Conservation (phyloP, 2,113 vertebrate species). For the Hypocryptadius cinnamomeus region DNA sequence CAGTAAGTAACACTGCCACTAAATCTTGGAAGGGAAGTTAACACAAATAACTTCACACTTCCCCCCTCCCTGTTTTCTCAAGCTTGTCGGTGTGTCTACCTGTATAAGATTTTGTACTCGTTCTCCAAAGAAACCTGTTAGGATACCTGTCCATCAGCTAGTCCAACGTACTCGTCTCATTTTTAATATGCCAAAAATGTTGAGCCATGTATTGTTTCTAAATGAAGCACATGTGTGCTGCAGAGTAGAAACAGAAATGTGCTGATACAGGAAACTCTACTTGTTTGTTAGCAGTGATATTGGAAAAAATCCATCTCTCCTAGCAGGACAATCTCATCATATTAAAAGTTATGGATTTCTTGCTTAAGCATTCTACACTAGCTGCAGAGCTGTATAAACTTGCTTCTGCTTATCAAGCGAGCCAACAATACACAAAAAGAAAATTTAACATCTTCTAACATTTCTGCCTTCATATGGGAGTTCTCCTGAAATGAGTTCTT, state of each 20-base stretch:
- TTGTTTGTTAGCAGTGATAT: slow-evolving; percentile 88
- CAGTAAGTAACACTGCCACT: slow-evolving; percentile 30
- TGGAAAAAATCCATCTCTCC: slow-evolving; percentile 90
- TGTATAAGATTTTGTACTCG: background rate
- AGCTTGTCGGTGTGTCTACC: slow-evolving; percentile 33
- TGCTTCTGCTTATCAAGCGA: slow-evolving; percentile 63
- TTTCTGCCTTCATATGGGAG: slow-evolving; percentile 60
- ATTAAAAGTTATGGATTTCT: slow-evolving; percentile 92
- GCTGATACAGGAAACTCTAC: slow-evolving; percentile 74
- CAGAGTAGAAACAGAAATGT: slow-evolving; percentile 65
- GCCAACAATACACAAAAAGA: slow-evolving; percentile 63
- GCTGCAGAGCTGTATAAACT: slow-evolving; percentile 74
- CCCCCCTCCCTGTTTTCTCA: background rate
- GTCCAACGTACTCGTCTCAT: background rate
- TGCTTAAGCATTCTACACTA: slow-evolving; percentile 83
- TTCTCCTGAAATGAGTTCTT: slow-evolving; percentile 63
- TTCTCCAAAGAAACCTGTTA: slow-evolving; percentile 33
- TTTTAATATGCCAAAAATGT: slow-evolving; percentile 52
- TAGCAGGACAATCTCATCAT: slow-evolving; percentile 94
- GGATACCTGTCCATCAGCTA: slow-evolving; percentile 48
- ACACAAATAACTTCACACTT: slow-evolving; percentile 36
- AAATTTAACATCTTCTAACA: slow-evolving; percentile 66
- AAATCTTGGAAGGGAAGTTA: slow-evolving; percentile 36
- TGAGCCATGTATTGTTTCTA: slow-evolving; percentile 51
- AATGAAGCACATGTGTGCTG: slow-evolving; percentile 59